These are phyloP conservation scores for Mamestra brassicae DNA, from an alignment of 2,888 invertebrate species.

Conservation along the genomic window DNA sequence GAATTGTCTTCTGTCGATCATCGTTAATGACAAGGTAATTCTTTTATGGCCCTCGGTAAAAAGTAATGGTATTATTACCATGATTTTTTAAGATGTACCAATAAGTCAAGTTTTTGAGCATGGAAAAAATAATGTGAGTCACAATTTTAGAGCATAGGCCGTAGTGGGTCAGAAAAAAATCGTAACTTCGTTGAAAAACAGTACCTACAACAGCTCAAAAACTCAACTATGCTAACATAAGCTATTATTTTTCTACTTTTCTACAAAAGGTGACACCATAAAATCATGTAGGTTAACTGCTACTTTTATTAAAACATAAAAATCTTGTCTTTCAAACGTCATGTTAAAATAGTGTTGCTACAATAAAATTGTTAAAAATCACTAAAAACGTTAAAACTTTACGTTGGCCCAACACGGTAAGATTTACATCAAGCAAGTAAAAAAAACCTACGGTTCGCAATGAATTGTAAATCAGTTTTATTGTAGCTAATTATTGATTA, in stretches of 20 bases:
- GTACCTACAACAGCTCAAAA: neutral
- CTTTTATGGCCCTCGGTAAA: slow-evolving; percentile 37
- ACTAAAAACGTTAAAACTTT: slow-evolving; percentile 46
- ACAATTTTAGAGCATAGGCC: neutral
- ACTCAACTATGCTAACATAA: neutral
- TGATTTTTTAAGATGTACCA: slow-evolving; percentile 7
- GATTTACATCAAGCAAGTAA: slow-evolving; percentile 53
- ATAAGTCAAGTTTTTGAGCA: neutral
- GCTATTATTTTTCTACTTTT: slow-evolving; percentile 3
- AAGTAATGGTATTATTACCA: slow-evolving; percentile 29
- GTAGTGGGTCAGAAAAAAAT: neutral
- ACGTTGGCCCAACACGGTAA: slow-evolving; percentile 41
- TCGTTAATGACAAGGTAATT: slow-evolving; percentile 54
- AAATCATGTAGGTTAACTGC: slow-evolving; percentile 32
- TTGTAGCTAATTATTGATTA: slow-evolving; percentile 37
- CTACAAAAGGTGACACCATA: slow-evolving; percentile 6
- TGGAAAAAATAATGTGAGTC: slow-evolving; percentile 5
- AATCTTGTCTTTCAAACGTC: slow-evolving; percentile 17
- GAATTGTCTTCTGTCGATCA: slow-evolving; percentile 53
- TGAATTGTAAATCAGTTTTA: slow-evolving; percentile 63
- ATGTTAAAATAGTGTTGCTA: slow-evolving; percentile 19
- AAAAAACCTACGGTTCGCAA: slow-evolving; percentile 41
- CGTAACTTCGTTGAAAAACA: neutral
- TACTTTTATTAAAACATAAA: slow-evolving; percentile 34
- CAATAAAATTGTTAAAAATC: slow-evolving; percentile 43